A percentile compares a stretch with the other conserved stretches of the same genome.
These are phyloP conservation scores for Penaeus japonicus DNA, from an alignment of 1,140 invertebrate species.

Conservation along the genomic window DNA sequence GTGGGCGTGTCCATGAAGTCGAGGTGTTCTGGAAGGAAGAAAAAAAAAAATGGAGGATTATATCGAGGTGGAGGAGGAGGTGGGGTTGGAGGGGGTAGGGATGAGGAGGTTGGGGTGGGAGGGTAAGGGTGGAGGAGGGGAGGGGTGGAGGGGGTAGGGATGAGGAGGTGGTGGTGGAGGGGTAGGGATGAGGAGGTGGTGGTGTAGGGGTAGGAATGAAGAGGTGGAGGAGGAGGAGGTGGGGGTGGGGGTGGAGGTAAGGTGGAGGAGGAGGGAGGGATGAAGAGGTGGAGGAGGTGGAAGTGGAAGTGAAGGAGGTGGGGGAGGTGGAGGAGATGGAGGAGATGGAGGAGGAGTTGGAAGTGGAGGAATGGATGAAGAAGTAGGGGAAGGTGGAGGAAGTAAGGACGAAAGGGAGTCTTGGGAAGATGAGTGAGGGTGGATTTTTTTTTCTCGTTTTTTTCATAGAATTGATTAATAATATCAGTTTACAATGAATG, in stretches of 20 bases:
- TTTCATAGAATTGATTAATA: not conserved
- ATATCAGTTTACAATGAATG: not conserved
- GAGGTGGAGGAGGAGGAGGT: not conserved
- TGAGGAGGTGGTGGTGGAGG: not conserved
- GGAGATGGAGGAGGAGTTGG: no score
- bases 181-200: not conserved
- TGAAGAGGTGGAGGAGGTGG: not conserved
- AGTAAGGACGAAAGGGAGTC: not conserved
- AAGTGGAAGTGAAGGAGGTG: not conserved
- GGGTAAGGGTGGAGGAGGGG: not conserved
- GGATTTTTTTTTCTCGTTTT: no score
- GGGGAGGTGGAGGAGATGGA: no score
- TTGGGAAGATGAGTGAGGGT: not conserved
- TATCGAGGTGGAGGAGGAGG: not conserved
- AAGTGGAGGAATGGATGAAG: no score
- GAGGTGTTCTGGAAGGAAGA: slow-evolving; percentile 58
- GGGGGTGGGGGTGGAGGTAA: not conserved
- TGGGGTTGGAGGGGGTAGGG: not conserved
- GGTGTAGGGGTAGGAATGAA: not conserved
- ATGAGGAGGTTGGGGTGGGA: not conserved
- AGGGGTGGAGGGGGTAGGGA: not conserved
- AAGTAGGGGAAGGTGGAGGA: no score
- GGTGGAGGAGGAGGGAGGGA: not conserved
- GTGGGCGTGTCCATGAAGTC: slow-evolving; percentile 66
- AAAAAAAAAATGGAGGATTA: not conserved